Percentiles rank a stretch among this genome's conserved stretches.
Evolutionary conservation across 2,888 invertebrate species (phyloP).

Genomic region (Eristalis arbustorum): DNA sequence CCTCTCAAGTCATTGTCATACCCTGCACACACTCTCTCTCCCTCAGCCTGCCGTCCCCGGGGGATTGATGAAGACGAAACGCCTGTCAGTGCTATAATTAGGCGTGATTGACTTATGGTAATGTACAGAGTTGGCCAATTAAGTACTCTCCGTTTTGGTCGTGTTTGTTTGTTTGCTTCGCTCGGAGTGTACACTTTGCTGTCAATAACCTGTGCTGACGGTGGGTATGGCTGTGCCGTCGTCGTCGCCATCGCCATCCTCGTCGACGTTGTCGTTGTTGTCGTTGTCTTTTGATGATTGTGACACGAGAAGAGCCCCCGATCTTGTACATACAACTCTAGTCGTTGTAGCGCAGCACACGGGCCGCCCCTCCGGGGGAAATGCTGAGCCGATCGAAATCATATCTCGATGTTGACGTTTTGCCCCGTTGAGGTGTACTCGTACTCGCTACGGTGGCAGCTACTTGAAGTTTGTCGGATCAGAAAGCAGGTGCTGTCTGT

Average conservation of each 20-base stretch:
- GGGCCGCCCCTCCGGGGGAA: background rate
- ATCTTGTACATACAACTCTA: conserved; percentile 29
- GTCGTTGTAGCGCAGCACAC: conserved; percentile 11
- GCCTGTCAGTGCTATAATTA: conserved; percentile 69
- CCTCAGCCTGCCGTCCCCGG: background rate
- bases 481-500: conserved; percentile 69
- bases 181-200: conserved; percentile 34
- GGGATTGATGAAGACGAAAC: conserved; percentile 66
- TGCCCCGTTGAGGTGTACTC: conserved; percentile 27
- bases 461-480: conserved; percentile 62
- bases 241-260: background rate
- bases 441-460: conserved; percentile 41
- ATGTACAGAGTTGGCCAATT: conserved; percentile 65
- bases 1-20: conserved; percentile 52
- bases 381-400: conserved; percentile 55
- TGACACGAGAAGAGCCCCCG: conserved; percentile 64
- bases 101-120: conserved; percentile 70
- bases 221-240: conserved; percentile 10
- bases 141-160: conserved; percentile 25
- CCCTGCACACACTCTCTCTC: conserved; percentile 1
- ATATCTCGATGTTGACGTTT: conserved; percentile 63
- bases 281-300: conserved; percentile 60
- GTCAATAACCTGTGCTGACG: conserved; percentile 61
- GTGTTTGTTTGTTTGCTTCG: conserved; percentile 6
- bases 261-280: conserved; percentile 11